These are phyloP conservation scores for Yoshiicerus persimilis DNA, from an alignment of 1,140 invertebrate species.

Conservation along the genomic window DNA sequence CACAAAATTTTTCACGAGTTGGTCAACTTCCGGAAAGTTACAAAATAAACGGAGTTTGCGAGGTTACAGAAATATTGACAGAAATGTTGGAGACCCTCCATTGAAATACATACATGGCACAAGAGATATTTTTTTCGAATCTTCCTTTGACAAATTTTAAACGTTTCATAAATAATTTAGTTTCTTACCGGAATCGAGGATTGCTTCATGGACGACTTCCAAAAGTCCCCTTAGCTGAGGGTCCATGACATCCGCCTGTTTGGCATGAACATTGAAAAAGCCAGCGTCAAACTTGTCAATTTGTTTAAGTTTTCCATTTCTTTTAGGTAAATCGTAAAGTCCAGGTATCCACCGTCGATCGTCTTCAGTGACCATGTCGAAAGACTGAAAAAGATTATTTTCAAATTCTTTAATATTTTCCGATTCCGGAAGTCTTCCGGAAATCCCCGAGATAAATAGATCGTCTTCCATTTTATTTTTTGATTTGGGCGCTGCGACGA, in stretches of 20 bases:
- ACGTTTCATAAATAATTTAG: not conserved
- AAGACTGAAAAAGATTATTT: constrained; percentile 72
- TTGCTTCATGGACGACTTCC: constrained; percentile 64
- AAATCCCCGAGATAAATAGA: constrained; percentile 77
- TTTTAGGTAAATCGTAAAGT: constrained; percentile 18
- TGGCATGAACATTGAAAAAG: constrained; percentile 61
- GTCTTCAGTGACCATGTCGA: constrained; percentile 65
- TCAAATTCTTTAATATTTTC: constrained; percentile 74
- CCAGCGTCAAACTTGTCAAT: constrained; percentile 58
- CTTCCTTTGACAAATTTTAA: not conserved
- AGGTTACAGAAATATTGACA: no score
- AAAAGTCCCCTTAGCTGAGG: constrained; percentile 64
- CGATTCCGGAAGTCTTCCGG: constrained; percentile 84
- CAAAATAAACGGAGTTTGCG: no score
- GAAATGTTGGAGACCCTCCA: no score
- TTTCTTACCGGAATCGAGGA: constrained; percentile 61
- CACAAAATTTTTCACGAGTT: no score
- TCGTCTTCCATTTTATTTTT: constrained; percentile 62
- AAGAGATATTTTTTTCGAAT: no score
- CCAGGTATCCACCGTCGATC: constrained; percentile 58
- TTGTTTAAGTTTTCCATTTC: constrained; percentile 35
- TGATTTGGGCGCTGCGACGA: no score
- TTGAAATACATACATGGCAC: no score
- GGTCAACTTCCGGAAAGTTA: not conserved
- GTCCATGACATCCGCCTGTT: constrained; percentile 60